Evolutionary conservation across 2,888 invertebrate genomes (phyloP).

Genomic region (Zygaena filipendulae): DNA sequence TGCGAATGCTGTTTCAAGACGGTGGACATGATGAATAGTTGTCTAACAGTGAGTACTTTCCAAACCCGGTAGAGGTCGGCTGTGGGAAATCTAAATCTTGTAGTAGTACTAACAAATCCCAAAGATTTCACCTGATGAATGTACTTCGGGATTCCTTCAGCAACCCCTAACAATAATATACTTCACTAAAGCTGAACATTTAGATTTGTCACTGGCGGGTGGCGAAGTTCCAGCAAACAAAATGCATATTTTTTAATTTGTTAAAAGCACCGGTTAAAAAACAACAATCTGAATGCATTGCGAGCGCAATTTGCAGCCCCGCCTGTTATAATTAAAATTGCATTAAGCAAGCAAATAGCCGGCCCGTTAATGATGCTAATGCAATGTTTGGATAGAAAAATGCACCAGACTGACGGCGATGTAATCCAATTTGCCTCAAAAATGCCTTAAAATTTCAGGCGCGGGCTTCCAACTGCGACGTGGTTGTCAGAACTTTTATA

Average conservation of each 20-base stretch:
- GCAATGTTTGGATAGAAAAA: slow-evolving; percentile 50
- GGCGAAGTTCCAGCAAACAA: no score
- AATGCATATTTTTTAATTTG: slow-evolving; percentile 56
- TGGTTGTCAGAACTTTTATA: no score
- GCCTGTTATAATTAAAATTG: slow-evolving; percentile 67
- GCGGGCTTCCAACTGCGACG: slow-evolving; percentile 19
- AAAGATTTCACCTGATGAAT: no score
- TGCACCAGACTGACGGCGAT: slow-evolving; percentile 27
- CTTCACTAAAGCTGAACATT: no score
- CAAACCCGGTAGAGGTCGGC: no score
- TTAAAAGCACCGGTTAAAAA: slow-evolving; percentile 60
- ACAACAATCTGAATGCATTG: slow-evolving; percentile 57
- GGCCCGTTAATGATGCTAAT: slow-evolving; percentile 47
- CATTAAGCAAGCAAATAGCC: slow-evolving; percentile 54
- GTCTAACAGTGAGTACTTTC: no score
- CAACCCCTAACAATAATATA: no score
- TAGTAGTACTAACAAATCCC: no score
- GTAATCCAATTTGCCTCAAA: slow-evolving; percentile 35
- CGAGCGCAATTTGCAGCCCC: slow-evolving; percentile 47
- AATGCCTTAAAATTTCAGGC: slow-evolving; percentile 27
- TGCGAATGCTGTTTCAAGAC: no score
- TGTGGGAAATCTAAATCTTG: no score
- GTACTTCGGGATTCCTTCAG: slow-evolving; percentile 1
- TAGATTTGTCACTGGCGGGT: no score
- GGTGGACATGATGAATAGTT: no score